These are phyloP conservation scores for Cancer borealis DNA, from an alignment of 2,888 invertebrate species.

Conservation along the genomic window DNA sequence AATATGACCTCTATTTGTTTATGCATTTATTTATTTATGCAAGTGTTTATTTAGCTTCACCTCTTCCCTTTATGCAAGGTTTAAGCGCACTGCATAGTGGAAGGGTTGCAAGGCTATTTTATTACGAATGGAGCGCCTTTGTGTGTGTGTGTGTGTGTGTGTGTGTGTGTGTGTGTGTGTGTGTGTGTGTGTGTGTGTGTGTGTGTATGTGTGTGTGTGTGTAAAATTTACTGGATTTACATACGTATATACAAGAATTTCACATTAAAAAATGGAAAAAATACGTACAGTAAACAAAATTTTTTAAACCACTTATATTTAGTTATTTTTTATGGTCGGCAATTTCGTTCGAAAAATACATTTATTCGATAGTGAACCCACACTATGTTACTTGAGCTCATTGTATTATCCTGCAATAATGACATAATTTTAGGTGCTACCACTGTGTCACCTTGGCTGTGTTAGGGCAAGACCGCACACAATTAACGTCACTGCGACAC, in stretches of 20 bases:
- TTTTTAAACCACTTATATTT: background rate
- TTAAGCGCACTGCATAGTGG: background rate
- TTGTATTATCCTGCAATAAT: no score
- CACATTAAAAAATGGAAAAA: no score
- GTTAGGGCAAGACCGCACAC: no score
- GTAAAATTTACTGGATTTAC: no score
- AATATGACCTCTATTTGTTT: background rate
- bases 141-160: slow-evolving; percentile 47
- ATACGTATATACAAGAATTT: no score
- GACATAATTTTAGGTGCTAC: no score
- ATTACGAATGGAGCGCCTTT: background rate
- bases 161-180: slow-evolving; percentile 45
- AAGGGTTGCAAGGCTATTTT: background rate
- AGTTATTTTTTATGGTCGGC: background rate
- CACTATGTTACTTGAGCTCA: no score
- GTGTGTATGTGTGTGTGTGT: slow-evolving; percentile 5
- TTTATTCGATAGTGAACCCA: background rate
- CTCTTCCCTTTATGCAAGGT: background rate
- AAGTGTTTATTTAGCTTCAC: background rate
- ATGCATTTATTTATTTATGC: background rate
- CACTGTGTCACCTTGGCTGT: no score
- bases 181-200: slow-evolving; percentile 36
- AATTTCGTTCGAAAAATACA: background rate
- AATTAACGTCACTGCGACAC: no score
- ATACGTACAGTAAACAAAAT: no score